These are phyloP conservation scores for Gallinago jamesoni DNA, from an alignment of 2,113 vertebrate species.

Conservation along the genomic window DNA sequence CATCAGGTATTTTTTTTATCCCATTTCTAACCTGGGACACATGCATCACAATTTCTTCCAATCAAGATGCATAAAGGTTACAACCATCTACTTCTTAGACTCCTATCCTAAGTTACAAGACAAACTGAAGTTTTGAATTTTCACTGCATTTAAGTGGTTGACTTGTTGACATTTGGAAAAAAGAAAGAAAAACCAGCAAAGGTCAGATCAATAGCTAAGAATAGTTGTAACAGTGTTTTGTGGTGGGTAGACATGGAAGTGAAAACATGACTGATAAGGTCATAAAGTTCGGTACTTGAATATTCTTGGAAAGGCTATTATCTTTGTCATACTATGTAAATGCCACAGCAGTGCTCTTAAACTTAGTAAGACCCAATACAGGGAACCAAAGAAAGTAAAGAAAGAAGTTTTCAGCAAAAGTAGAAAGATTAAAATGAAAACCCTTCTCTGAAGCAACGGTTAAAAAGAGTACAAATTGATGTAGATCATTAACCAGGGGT, in stretches of 20 bases:
- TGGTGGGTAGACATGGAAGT: constrained; percentile 5
- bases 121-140: constrained; percentile 52
- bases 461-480: not conserved
- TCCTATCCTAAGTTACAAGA: constrained; percentile 26
- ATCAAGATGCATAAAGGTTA: constrained; percentile 36
- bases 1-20: not conserved
- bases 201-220: constrained; percentile 71
- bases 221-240: constrained; percentile 19
- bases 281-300: constrained; percentile 32
- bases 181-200: not conserved
- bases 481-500: not conserved
- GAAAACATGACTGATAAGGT: constrained; percentile 54
- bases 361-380: not conserved
- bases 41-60: not conserved
- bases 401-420: not conserved
- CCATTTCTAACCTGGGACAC: not conserved
- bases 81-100: not conserved
- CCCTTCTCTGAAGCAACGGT: not conserved
- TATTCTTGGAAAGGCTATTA: constrained; percentile 33
- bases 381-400: not conserved
- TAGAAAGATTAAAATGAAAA: not conserved
- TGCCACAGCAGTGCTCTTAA: not conserved
- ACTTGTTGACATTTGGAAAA: constrained; percentile 51
- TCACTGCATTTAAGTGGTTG: constrained; percentile 54
- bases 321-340: constrained; percentile 36